Percentiles rank a stretch among this genome's conserved stretches.
Conservation (phyloP, 2,888 invertebrate genomes). For the Drosophila phalerata region DNA sequence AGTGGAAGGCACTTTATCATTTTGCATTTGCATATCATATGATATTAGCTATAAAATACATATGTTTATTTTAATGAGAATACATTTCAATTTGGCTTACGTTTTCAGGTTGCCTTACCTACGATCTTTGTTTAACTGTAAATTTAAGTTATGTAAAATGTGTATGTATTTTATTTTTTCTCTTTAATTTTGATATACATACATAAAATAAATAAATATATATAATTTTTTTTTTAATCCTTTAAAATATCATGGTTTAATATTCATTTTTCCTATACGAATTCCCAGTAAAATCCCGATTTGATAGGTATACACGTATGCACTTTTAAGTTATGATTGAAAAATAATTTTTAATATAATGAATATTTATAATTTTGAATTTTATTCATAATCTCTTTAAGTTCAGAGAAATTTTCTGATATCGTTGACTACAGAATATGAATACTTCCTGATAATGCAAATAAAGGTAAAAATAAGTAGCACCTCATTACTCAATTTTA, state of each 20-base stretch:
- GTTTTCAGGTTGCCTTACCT: constrained; percentile 62
- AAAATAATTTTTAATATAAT: too few relatives aligned
- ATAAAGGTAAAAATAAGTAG: too few relatives aligned
- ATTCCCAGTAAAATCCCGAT: not conserved
- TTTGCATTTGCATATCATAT: constrained; percentile 52
- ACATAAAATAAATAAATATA: not conserved
- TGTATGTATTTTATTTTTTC: constrained; percentile 21
- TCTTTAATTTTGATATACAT: constrained; percentile 18
- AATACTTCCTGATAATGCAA: too few relatives aligned
- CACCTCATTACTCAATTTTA: not conserved
- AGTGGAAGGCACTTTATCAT: constrained; percentile 57
- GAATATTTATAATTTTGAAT: not conserved
- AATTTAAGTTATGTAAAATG: constrained; percentile 52
- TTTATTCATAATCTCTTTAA: not conserved
- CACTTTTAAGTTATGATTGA: too few relatives aligned
- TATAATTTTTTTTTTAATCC: not conserved
- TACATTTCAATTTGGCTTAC: constrained; percentile 49
- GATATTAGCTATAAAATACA: constrained; percentile 34
- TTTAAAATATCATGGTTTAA: not conserved
- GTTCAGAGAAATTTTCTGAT: too few relatives aligned
- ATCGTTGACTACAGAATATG: too few relatives aligned
- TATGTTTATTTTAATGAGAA: constrained; percentile 25
- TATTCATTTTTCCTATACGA: not conserved
- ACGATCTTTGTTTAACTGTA: constrained; percentile 60
- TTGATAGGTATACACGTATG: not conserved